Base-by-base conservation (phyloP, 2,888 invertebrate genomes). In the Eilema caniola region DNA sequence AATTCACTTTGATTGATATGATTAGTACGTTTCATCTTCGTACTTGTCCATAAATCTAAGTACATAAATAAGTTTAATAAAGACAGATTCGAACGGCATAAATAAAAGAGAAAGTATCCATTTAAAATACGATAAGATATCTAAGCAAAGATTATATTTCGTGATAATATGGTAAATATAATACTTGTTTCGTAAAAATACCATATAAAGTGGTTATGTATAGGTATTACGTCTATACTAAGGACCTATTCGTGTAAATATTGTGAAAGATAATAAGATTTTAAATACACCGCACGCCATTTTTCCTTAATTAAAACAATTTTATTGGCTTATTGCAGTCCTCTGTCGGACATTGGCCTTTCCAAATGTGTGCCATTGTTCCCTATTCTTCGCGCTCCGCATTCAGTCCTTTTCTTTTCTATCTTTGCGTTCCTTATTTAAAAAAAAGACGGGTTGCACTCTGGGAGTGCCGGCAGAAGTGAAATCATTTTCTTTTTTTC, bases 1-100 rank as follows among this genome's bases (percentile, higher is more conserved):
- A 72, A 79, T 79, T 61, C 69, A 78, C 66, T 73, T 70, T 73
- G 70, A 62, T 76, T 47, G 12, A 20, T 28, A 73, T 57, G 57
- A n/a, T 47, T 62, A 12, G n/a, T 66, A 70, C 41, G 23, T 69
- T 31, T 63, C 47, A 16, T 33, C 24, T 23, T 10, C n/a, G n/a
- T 16, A 20, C 16, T 56, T 31, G 25, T 24, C 37, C 25, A 31
- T 24, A 62, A 63, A 31, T 41, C n/a, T 23, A 47, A 60, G 14
- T n/a, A n/a, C 53, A 53, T 47, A n/a, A n/a, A 20, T 53, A 53
- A 53, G 53, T 53, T 20, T 53, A 53, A 37, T 37, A 37, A 53
- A 20, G 53, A 47, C 7, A 47, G 16, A 47, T 53, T 53, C 53
- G 7, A 53, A n/a, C n/a, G 20, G 20, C 53, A n/a, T 53, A 59